phyloP scores from a whole-genome alignment of 1,140 invertebrate genomes.

The Lucilia cuprina region DNA sequence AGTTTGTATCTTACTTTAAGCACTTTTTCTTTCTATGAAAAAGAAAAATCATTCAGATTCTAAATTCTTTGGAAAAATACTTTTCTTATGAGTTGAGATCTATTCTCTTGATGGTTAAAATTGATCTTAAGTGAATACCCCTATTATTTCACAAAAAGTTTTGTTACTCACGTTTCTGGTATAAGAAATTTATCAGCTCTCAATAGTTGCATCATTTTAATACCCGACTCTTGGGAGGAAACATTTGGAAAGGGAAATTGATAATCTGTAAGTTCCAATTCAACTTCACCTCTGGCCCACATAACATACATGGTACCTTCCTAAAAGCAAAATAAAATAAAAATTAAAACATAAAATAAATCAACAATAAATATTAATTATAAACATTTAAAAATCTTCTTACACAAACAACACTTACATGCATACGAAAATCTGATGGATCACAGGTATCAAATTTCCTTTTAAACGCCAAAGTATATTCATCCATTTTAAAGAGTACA shows the following conservation, averaged over 20 bases:
- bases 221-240: conserved; percentile 51
- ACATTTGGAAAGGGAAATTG: conserved; percentile 58
- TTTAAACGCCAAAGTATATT: conserved; percentile 74
- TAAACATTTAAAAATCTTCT: not conserved
- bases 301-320: conserved; percentile 77
- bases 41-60: too few species aligned
- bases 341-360: not conserved
- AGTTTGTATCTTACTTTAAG: too few species aligned
- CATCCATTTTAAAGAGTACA: conserved; percentile 70
- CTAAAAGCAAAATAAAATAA: conserved; percentile 56
- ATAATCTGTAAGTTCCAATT: conserved; percentile 61
- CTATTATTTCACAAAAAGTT: not conserved
- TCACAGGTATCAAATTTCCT: conserved; percentile 94
- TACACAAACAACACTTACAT: conserved; percentile 66
- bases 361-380: conserved; percentile 18
- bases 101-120: too few species aligned
- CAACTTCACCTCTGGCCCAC: conserved; percentile 68
- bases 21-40: too few species aligned
- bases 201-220: conserved; percentile 59
- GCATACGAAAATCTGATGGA: conserved; percentile 84
- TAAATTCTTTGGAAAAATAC: too few species aligned
- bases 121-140: not conserved
- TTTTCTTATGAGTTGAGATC: too few species aligned
- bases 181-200: conserved; percentile 60
- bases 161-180: conserved; percentile 62